Evolutionary conservation across 2,888 invertebrate species (phyloP).

Genomic region (Saturnia japonica): DNA sequence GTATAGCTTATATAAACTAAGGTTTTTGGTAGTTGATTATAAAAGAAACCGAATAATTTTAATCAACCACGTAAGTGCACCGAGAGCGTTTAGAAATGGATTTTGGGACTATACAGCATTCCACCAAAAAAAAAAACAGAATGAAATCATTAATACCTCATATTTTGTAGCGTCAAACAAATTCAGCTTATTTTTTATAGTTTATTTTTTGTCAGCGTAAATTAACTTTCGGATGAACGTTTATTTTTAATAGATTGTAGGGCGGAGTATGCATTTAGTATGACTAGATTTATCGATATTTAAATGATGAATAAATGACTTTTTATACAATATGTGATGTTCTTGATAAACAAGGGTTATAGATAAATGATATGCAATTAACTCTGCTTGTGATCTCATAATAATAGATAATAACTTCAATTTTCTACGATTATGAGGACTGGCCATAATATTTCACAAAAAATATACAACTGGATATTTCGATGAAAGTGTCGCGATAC

Average conservation of each 20-base stretch:
- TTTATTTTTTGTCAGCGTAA: conserved; percentile 11
- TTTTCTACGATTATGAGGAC: neutral
- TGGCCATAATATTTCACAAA: neutral
- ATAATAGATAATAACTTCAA: neutral
- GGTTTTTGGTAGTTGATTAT: neutral
- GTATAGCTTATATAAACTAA: neutral
- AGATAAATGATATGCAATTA: neutral
- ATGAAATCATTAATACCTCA: conserved; percentile 64
- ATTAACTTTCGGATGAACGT: neutral
- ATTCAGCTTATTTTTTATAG: conserved; percentile 51
- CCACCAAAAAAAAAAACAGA: conserved; percentile 53
- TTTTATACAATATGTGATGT: conserved; percentile 12
- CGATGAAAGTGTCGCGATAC: neutral
- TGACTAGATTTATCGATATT: neutral
- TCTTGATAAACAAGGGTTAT: conserved; percentile 5
- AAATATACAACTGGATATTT: neutral
- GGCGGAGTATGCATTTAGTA: conserved; percentile 7
- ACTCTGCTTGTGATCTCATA: neutral
- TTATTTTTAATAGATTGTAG: neutral
- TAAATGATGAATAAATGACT: conserved; percentile 4
- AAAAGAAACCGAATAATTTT: neutral
- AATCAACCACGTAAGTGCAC: conserved; percentile 1
- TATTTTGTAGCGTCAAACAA: conserved; percentile 66
- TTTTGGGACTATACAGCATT: conserved; percentile 33
- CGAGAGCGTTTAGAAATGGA: neutral